phyloP scores from a whole-genome alignment of 2,888 invertebrate genomes.

The Phorcus lineatus region DNA sequence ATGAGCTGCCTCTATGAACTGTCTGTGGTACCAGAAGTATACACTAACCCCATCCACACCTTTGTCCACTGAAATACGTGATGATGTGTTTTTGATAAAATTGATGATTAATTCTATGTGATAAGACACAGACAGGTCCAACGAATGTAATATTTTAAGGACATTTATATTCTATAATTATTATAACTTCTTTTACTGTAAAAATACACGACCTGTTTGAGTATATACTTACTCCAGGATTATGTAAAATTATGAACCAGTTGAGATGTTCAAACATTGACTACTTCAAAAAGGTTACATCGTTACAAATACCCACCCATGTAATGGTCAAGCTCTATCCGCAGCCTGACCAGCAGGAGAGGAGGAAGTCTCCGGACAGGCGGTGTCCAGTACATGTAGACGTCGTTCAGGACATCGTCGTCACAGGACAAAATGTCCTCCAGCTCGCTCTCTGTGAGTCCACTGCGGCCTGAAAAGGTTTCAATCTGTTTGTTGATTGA shows the following conservation, averaged over 20 bases:
- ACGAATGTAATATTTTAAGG: no score
- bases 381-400: conserved; percentile 71
- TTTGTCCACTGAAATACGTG: conserved; percentile 53
- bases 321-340: conserved; percentile 59
- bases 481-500: no score
- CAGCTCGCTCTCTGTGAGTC: conserved; percentile 65
- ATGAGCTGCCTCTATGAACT: conserved; percentile 67
- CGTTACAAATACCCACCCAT: conserved; percentile 46
- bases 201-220: no score
- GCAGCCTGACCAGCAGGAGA: conserved; percentile 61
- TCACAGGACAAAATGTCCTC: conserved; percentile 70
- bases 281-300: no score
- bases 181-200: no score
- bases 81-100: no score
- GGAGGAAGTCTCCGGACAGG: conserved; percentile 68
- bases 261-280: no score
- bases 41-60: conserved; percentile 63
- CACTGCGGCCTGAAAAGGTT: conserved; percentile 52
- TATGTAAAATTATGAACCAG: no score
- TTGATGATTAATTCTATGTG: no score
- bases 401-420: conserved; percentile 70
- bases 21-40: conserved; percentile 71
- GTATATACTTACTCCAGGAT: no score
- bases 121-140: no score
- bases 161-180: no score